Conservation (phyloP, 2,888 invertebrate genomes). For the Oligia fasciuncula region DNA sequence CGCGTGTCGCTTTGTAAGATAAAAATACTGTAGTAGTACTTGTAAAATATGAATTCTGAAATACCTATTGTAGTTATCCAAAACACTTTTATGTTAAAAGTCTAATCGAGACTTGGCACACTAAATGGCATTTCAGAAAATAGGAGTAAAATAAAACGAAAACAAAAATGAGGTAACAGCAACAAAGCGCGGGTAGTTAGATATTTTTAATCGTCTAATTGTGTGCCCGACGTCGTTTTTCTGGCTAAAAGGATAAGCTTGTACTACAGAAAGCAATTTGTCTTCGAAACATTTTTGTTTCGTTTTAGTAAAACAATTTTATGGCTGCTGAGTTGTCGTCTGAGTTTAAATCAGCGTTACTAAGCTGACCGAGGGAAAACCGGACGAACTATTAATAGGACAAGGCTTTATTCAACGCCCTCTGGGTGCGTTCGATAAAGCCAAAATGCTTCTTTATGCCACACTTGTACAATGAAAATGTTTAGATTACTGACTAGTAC, state of each 20-base stretch:
- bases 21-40: too few species aligned
- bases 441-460: too few species aligned
- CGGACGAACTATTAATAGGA: background rate
- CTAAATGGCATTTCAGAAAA: background rate
- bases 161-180: background rate
- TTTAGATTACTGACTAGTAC: too few species aligned
- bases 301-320: constrained; percentile 27
- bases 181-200: constrained; percentile 22
- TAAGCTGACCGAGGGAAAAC: background rate
- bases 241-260: constrained; percentile 47
- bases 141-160: background rate
- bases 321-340: constrained; percentile 4
- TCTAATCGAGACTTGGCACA: background rate
- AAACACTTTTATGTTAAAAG: too few species aligned
- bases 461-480: too few species aligned
- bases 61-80: too few species aligned
- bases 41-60: too few species aligned
- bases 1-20: too few species aligned
- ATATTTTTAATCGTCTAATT: constrained; percentile 44
- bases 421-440: background rate
- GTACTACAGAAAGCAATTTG: constrained; percentile 47
- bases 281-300: constrained; percentile 40
- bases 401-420: background rate
- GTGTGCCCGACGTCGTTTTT: constrained; percentile 27
- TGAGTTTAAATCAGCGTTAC: background rate